Base-by-base conservation (phyloP, 92 coral and sea anemone genomes). In the Paramuricea clavata region DNA sequence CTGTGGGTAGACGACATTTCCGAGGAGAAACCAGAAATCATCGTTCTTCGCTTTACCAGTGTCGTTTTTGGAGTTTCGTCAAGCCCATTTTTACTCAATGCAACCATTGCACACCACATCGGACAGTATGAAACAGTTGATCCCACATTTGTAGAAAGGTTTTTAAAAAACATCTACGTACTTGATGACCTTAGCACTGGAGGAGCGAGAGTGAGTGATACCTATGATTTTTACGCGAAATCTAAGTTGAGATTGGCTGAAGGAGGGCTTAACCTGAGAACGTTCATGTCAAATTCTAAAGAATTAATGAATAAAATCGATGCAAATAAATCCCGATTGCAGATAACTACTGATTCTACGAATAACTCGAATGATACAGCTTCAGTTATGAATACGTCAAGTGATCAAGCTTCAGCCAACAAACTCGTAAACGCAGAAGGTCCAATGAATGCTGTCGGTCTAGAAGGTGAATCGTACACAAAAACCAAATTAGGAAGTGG, bases 131-230 rank as follows among this genome's bases (percentile, higher is more conserved):
- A 17, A 17, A 2, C 2, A 1, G 4, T 6, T 6, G 49, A 54
- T 56, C 89, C 89, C 27, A 76, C 74, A n/a, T 82, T 85, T 73
- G 90, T 87, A 23, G 77, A 87, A 12, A 47, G 39, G 49, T 68
- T 87, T 49, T 65, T 87, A 11, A 52, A 62, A 54, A 41, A 70
- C 52, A 81, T 81, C 28, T 87, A 80, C 73, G 90, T n/a, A n/a
- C n/a, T 87, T 21, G 87, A 87, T 33, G 86, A 87, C 69, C 26
- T 87, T 34, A 87, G 12, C 54, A 31, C 77, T 12, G 86, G 86
- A n/a, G 77, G 78, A n/a, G 56, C 9, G 5, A 64, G 35, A 23
- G 56, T 13, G 16, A 81, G 79, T 2, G 64, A 47, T 49, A 86
- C 77, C 31, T 87, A 64, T 49, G 27, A 76, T 30, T 81, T 87